Conservation (phyloP, 2,888 invertebrate genomes). For the Eristalis tenax region DNA sequence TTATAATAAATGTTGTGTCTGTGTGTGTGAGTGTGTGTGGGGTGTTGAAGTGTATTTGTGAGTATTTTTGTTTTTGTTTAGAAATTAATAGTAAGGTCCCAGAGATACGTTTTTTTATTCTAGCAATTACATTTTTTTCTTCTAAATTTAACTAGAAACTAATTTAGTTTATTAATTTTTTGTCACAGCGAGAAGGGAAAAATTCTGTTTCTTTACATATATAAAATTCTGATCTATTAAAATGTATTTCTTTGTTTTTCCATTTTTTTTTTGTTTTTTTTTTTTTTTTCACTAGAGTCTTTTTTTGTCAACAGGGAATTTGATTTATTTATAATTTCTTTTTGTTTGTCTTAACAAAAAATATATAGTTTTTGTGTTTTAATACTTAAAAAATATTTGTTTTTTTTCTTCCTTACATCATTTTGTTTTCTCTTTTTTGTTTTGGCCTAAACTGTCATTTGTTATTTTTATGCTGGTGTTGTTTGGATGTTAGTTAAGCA, state of each 20-base stretch:
- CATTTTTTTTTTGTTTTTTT: constrained; percentile 46
- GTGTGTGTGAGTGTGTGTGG: not conserved
- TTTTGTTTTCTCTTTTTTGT: constrained; percentile 31
- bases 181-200: constrained; percentile 62
- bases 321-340: constrained; percentile 13
- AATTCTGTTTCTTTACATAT: constrained; percentile 43
- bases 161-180: constrained; percentile 40
- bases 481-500: constrained; percentile 25
- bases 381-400: constrained; percentile 45
- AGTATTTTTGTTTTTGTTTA: constrained; percentile 42
- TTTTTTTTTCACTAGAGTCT: constrained; percentile 27
- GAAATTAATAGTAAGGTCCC: constrained; percentile 64
- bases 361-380: constrained; percentile 55
- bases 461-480: not conserved
- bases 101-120: constrained; percentile 56
- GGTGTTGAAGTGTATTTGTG: not conserved
- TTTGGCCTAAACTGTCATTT: constrained; percentile 55
- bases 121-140: constrained; percentile 38
- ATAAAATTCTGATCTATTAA: constrained; percentile 64
- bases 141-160: constrained; percentile 70
- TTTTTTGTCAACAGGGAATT: constrained; percentile 49
- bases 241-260: not conserved
- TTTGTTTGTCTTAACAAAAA: constrained; percentile 44
- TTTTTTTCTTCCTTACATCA: constrained; percentile 22
- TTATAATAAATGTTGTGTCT: not conserved